A percentile compares a stretch with the other conserved stretches of the same genome.
phyloP scores from a whole-genome alignment of 1,140 invertebrate species.

The Zelostemma sp. region DNA sequence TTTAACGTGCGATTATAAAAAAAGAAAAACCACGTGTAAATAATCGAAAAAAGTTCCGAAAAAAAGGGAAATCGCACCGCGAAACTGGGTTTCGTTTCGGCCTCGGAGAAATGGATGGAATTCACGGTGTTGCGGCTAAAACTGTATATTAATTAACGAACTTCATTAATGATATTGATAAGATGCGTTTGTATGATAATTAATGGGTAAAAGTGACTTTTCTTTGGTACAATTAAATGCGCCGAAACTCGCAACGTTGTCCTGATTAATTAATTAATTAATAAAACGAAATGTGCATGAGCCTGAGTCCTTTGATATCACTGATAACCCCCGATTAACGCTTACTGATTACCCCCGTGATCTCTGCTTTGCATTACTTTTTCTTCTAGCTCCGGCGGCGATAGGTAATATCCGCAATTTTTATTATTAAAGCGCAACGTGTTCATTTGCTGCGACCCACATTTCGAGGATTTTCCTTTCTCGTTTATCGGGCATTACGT shows the following conservation, averaged over 20 bases:
- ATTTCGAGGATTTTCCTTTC: constrained; percentile 25
- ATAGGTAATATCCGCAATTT: constrained; percentile 6
- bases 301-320: constrained; percentile 67
- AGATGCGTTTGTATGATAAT: constrained; percentile 49
- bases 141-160: constrained; percentile 20
- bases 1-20: constrained; percentile 42
- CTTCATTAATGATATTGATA: constrained; percentile 32
- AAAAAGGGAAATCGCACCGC: too few species aligned
- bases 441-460: constrained; percentile 67
- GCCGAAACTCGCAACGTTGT: constrained; percentile 65
- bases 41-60: constrained; percentile 43
- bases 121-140: constrained; percentile 44
- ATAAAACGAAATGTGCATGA: constrained; percentile 70
- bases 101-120: constrained; percentile 28
- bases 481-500: constrained; percentile 6
- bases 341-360: constrained; percentile 41
- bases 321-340: constrained; percentile 52
- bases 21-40: constrained; percentile 44
- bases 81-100: constrained; percentile 49
- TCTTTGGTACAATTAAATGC: constrained; percentile 43
- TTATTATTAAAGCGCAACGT: constrained; percentile 46
- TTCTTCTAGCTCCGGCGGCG: constrained; percentile 34
- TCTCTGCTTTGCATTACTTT: constrained; percentile 55
- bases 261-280: constrained; percentile 61
- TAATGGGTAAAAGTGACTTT: constrained; percentile 23